Percentiles rank a stretch among this genome's conserved stretches.
Evolutionary conservation across 2,888 invertebrate genomes (phyloP).

Genomic region (Stratiomys singularior): DNA sequence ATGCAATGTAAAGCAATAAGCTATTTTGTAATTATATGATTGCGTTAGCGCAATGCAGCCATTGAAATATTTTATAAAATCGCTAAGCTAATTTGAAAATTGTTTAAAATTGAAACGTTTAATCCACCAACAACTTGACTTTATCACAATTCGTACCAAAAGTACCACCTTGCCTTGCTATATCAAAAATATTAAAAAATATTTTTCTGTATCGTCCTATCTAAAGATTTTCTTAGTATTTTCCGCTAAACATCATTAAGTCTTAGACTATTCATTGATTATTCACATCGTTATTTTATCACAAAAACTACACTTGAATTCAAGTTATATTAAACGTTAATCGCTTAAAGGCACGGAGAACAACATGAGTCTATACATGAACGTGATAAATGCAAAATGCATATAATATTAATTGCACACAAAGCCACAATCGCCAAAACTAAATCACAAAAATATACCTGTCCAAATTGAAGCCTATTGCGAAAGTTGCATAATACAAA

Average conservation of each 20-base stretch:
- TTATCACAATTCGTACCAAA: conserved; percentile 10
- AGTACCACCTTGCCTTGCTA: conserved; percentile 12
- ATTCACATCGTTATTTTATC: not conserved
- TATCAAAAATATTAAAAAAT: conserved; percentile 20
- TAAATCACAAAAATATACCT: conserved; percentile 67
- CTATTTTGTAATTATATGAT: not conserved
- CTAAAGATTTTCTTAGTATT: not conserved
- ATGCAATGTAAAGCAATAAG: not conserved
- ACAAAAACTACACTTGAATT: conserved; percentile 19
- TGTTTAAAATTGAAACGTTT: not conserved
- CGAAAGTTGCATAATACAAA: conserved; percentile 20
- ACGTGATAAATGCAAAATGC: conserved; percentile 64
- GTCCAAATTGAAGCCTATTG: conserved; percentile 64
- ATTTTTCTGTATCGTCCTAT: not conserved
- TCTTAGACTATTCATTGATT: not conserved
- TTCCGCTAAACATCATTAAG: not conserved
- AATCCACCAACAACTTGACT: not conserved
- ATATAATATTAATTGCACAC: conserved; percentile 65
- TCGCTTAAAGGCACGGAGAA: conserved; percentile 58
- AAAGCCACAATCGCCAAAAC: conserved; percentile 64
- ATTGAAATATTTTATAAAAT: no score
- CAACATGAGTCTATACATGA: conserved; percentile 61
- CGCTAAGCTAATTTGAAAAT: not conserved
- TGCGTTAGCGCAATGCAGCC: not conserved
- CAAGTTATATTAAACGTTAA: not conserved